A percentile compares a stretch with the other conserved stretches of the same genome.
These are phyloP conservation scores for Phalacrocorax pelagicus DNA, from an alignment of 2,113 vertebrate genomes.

Conservation along the genomic window DNA sequence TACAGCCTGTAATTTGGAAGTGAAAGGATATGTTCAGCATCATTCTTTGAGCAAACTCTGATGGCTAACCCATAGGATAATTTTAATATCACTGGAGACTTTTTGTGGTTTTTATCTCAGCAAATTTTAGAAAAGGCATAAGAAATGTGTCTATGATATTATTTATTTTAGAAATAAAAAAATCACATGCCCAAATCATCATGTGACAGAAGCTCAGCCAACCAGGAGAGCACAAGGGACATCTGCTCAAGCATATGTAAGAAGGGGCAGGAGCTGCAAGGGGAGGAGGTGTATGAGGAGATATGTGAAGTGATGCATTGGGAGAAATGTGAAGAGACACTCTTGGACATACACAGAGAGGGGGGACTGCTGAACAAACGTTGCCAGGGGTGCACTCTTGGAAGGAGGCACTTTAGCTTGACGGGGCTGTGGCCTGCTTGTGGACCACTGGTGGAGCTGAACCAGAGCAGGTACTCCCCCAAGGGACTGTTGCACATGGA, in stretches of 20 bases:
- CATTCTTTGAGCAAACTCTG: not conserved
- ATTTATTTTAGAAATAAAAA: not conserved
- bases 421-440: not conserved
- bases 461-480: fast-evolving
- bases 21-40: not conserved
- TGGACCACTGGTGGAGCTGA: not conserved
- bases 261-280: not conserved
- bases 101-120: not conserved
- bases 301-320: not conserved
- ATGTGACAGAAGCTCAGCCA: not conserved
- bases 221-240: not conserved
- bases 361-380: not conserved
- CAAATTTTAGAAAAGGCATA: not conserved
- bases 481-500: not conserved
- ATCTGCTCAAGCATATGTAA: not conserved
- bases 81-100: not conserved
- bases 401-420: not conserved
- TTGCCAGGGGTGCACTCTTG: not conserved
- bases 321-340: not conserved
- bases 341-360: not conserved
- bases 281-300: not conserved
- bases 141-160: not conserved
- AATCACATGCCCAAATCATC: not conserved
- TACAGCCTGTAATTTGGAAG: not conserved
- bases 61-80: not conserved